A percentile compares a stretch with the other conserved stretches of the same genome.
Conservation (phyloP, 2,113 vertebrate species). For the Etia nguti region DNA sequence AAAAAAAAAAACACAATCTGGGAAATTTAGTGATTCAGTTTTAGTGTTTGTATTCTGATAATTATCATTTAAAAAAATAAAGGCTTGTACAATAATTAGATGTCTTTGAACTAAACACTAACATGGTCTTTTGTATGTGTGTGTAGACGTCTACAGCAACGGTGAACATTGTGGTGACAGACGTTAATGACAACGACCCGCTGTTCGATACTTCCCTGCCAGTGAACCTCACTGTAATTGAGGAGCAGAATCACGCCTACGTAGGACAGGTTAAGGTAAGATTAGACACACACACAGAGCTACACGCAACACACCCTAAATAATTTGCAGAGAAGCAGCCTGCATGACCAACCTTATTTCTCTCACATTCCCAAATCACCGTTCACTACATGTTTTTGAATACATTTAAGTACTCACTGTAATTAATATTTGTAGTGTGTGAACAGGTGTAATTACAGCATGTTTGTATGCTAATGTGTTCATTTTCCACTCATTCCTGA, state of each 20-base stretch:
- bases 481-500: background rate
- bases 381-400: background rate
- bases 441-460: background rate
- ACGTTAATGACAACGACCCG: constrained; percentile 95
- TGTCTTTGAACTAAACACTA: background rate
- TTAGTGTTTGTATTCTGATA: background rate
- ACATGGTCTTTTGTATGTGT: background rate
- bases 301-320: background rate
- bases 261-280: constrained; percentile 93
- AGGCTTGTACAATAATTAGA: background rate
- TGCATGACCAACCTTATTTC: background rate
- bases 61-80: background rate
- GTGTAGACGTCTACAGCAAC: constrained; percentile 87
- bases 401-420: background rate
- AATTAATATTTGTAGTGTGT: background rate
- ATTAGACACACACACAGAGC: background rate
- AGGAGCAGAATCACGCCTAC: constrained; percentile 85
- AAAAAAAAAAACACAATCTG: fast-evolving
- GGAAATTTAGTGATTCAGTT: background rate
- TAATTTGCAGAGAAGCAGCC: background rate
- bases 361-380: background rate
- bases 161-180: constrained; percentile 88
- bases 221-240: constrained; percentile 86
- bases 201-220: constrained; percentile 84
- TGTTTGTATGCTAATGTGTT: background rate